These are phyloP conservation scores for Scartelaos histophorus DNA, from an alignment of 2,113 vertebrate species.

Conservation along the genomic window DNA sequence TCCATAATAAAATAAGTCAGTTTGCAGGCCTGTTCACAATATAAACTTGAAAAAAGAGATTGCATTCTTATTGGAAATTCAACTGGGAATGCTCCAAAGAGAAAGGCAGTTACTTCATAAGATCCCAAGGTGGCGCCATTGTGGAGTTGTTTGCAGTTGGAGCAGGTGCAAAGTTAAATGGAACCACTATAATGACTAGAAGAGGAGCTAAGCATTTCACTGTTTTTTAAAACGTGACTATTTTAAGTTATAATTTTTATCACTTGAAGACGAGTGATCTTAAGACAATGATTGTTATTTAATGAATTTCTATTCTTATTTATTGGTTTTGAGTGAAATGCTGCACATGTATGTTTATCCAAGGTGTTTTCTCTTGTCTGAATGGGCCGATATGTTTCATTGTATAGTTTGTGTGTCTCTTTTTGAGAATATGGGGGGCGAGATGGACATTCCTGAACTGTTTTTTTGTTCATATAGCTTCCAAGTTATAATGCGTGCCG, in stretches of 20 bases:
- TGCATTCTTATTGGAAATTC: background rate
- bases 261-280: conserved; percentile 33
- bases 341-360: conserved; percentile 63
- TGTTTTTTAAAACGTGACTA: conserved; percentile 47
- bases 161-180: background rate
- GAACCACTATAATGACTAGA: conserved; percentile 20
- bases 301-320: conserved; percentile 66
- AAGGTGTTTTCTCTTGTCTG: conserved; percentile 58
- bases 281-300: conserved; percentile 75
- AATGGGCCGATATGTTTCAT: conserved; percentile 47
- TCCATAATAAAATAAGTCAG: conserved; percentile 37
- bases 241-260: conserved; percentile 58
- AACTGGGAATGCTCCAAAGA: conserved; percentile 49
- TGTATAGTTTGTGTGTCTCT: conserved; percentile 51
- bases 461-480: conserved; percentile 50
- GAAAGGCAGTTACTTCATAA: conserved; percentile 1
- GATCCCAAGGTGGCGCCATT: conserved; percentile 27
- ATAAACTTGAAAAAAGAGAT: conserved; percentile 21
- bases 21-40: conserved; percentile 21
- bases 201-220: conserved; percentile 52
- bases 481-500: conserved; percentile 33
- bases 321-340: conserved; percentile 66
- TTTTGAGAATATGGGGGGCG: conserved; percentile 26
- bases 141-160: conserved; percentile 11
- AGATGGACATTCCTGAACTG: conserved; percentile 40